A percentile compares a stretch with the other conserved stretches of the same genome.
Evolutionary conservation across 2,888 invertebrate genomes (phyloP).

Genomic region (Dicranocentrus wangi): DNA sequence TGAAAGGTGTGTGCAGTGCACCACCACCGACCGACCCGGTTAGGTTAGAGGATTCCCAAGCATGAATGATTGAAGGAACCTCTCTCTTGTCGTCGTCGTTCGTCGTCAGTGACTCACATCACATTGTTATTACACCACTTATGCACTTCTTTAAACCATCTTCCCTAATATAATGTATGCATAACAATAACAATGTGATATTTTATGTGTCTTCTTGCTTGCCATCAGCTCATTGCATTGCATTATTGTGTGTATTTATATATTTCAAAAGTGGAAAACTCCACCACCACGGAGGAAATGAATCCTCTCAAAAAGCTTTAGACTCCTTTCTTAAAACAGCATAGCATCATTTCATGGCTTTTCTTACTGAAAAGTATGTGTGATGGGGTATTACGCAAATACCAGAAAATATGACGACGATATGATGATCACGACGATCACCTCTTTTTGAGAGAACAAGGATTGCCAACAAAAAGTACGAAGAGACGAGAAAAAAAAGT

Average conservation of each 20-base stretch:
- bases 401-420: slow-evolving; percentile 34
- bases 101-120: too few species aligned
- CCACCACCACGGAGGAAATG: too few species aligned
- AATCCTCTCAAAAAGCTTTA: too few species aligned
- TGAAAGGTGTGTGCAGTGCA: slow-evolving; percentile 27
- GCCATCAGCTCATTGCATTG: slow-evolving; percentile 8
- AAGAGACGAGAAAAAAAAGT: background rate
- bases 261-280: too few species aligned
- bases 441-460: background rate
- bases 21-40: too few species aligned
- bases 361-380: slow-evolving; percentile 2
- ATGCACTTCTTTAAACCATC: too few species aligned
- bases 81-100: background rate
- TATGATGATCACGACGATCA: slow-evolving; percentile 21
- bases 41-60: background rate
- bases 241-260: slow-evolving; percentile 10
- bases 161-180: background rate
- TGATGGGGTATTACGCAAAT: slow-evolving; percentile 29
- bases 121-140: too few species aligned
- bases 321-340: too few species aligned
- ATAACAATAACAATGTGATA: slow-evolving; percentile 15
- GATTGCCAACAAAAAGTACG: background rate
- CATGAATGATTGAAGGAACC: slow-evolving; percentile 6
- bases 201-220: slow-evolving; percentile 3
- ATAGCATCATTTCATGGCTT: too few species aligned